Conservation (phyloP, 2,888 invertebrate genomes). For the Aporophyla nigra region DNA sequence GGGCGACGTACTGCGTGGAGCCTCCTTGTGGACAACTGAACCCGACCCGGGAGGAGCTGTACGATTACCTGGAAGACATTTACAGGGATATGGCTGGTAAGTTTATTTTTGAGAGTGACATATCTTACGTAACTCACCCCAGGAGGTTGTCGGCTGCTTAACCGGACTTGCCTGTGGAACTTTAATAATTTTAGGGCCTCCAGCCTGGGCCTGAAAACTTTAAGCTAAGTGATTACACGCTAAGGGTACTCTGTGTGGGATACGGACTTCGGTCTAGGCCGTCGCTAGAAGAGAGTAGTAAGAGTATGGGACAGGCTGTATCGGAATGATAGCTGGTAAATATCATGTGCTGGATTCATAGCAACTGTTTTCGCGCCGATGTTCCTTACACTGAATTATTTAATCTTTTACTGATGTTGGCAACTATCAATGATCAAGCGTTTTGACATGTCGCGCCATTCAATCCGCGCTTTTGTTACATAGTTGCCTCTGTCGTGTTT, state of each 20-base stretch:
- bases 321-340: conserved; percentile 79
- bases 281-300: no score
- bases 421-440: not conserved
- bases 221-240: no score
- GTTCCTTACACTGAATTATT: no score
- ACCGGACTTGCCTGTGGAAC: no score
- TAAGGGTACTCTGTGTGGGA: no score
- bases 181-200: no score
- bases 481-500: not conserved
- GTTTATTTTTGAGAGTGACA: not conserved
- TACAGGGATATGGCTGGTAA: conserved; percentile 94
- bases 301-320: no score
- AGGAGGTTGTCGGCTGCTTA: no score
- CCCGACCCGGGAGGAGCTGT: conserved; percentile 93
- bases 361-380: not conserved
- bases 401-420: not conserved
- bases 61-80: conserved; percentile 93
- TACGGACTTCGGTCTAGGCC: no score
- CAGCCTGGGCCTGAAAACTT: no score
- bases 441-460: not conserved
- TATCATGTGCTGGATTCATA: not conserved
- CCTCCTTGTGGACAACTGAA: conserved; percentile 97
- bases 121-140: no score
- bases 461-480: not conserved
- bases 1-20: conserved; percentile 94